Evolutionary conservation across 2,797 vertebrate genomes (phyloP).

Genomic region (Artibeus lituratus): DNA sequence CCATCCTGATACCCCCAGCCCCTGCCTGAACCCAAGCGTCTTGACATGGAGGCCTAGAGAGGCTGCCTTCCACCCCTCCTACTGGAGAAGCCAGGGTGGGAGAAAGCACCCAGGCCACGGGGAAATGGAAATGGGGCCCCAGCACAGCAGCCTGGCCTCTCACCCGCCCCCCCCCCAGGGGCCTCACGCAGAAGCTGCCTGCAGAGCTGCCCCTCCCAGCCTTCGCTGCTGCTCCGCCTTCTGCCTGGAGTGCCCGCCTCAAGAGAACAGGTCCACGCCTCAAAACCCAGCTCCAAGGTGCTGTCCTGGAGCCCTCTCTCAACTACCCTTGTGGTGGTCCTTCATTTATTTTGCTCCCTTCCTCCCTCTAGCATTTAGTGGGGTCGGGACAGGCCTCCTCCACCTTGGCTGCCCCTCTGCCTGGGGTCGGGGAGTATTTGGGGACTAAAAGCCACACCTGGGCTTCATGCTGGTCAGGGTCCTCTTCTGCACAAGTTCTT

Average conservation of each 20-base stretch:
- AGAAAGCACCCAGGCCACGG: background rate
- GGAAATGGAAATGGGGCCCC: background rate
- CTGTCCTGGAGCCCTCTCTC: background rate
- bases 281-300: background rate
- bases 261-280: background rate
- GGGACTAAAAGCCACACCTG: background rate
- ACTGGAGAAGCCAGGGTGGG: background rate
- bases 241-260: no score
- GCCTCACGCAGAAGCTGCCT: background rate
- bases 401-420: background rate
- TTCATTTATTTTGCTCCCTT: no score
- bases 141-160: background rate
- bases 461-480: background rate
- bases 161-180: accelerated
- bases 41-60: background rate
- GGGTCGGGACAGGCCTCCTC: background rate
- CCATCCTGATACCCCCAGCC: no score
- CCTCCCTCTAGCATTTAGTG: background rate
- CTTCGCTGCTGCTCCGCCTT: background rate
- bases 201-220: background rate
- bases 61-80: background rate
- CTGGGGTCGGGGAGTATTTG: no score
- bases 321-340: background rate
- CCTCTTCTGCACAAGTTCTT: background rate
- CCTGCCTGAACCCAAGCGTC: background rate